Percentiles rank a stretch among this genome's conserved stretches.
Conservation (phyloP, 2,113 vertebrate species). For the Salvelinus sp. region DNA sequence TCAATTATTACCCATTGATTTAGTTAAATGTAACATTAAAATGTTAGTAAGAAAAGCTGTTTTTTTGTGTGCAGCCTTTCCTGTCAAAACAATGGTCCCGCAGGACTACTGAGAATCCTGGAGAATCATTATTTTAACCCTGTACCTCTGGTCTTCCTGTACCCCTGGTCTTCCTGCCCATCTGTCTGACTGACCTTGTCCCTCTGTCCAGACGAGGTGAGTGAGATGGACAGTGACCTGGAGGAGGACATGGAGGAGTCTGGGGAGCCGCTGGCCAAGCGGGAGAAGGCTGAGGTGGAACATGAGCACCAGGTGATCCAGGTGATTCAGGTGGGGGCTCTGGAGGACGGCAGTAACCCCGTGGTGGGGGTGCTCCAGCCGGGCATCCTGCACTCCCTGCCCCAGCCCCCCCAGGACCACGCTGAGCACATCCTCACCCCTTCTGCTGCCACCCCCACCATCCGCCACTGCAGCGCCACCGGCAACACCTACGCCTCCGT, state of each 20-base stretch:
- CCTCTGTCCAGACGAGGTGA: conserved; percentile 68
- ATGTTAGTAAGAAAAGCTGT: too few species aligned
- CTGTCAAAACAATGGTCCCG: too few species aligned
- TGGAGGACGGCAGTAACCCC: conserved; percentile 72
- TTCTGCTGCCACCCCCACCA: conserved; percentile 68
- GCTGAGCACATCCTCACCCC: conserved; percentile 72
- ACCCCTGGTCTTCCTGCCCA: too few species aligned
- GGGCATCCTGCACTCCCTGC: conserved; percentile 70
- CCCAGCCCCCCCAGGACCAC: conserved; percentile 63
- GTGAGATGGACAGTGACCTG: conserved; percentile 78
- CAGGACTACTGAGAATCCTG: too few species aligned
- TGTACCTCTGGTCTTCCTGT: too few species aligned
- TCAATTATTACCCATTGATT: not conserved
- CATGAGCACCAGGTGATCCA: conserved; percentile 73
- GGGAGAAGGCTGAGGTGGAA: conserved; percentile 65
- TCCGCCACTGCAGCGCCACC: conserved; percentile 77
- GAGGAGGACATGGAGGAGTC: conserved; percentile 74
- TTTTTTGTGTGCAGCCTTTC: too few species aligned
- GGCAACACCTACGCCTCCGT: conserved; percentile 79
- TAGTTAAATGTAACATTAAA: not conserved
- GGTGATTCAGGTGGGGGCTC: conserved; percentile 76
- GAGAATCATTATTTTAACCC: too few species aligned
- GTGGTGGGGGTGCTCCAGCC: conserved; percentile 77
- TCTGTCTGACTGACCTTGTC: not conserved
- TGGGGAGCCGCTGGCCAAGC: conserved; percentile 74